These are phyloP conservation scores for Salpingus planirostris DNA, from an alignment of 2,888 invertebrate genomes.

Conservation along the genomic window DNA sequence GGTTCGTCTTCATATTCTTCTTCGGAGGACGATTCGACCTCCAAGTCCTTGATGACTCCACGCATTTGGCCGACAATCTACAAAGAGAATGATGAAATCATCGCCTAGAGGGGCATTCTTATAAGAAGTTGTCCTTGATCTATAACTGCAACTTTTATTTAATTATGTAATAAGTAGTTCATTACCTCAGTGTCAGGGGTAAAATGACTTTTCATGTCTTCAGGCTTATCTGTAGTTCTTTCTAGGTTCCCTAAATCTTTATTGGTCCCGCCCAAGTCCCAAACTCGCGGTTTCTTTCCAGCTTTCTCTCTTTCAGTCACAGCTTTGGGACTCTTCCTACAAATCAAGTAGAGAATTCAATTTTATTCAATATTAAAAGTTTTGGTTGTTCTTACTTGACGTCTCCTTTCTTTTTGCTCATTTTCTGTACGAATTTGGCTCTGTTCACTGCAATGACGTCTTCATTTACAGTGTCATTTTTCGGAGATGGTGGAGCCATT, in stretches of 20 bases:
- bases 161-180: too few species aligned
- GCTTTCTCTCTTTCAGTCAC: slow-evolving; percentile 48
- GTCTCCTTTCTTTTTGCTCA: slow-evolving; percentile 58
- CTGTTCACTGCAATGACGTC: slow-evolving; percentile 67
- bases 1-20: slow-evolving; percentile 49
- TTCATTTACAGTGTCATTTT: slow-evolving; percentile 48
- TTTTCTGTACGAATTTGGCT: slow-evolving; percentile 69
- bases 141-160: too few species aligned
- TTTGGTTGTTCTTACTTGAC: slow-evolving; percentile 43
- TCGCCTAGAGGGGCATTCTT: too few species aligned
- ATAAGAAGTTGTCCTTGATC: too few species aligned
- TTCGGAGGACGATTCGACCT: slow-evolving; percentile 66
- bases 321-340: slow-evolving; percentile 45
- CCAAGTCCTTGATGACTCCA: slow-evolving; percentile 72
- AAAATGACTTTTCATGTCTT: slow-evolving; percentile 50
- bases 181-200: slow-evolving; percentile 57
- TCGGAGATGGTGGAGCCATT: slow-evolving; percentile 25
- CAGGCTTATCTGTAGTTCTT: slow-evolving; percentile 68
- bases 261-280: slow-evolving; percentile 76
- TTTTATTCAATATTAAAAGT: slow-evolving; percentile 1
- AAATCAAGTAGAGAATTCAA: slow-evolving; percentile 3
- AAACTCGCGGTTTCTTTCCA: slow-evolving; percentile 82
- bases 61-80: slow-evolving; percentile 78
- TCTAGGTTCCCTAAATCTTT: slow-evolving; percentile 75
- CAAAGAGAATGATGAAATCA: slow-evolving; percentile 15